These are phyloP conservation scores for Lithobates pipiens DNA, from an alignment of 2,797 vertebrate species.

Conservation along the genomic window DNA sequence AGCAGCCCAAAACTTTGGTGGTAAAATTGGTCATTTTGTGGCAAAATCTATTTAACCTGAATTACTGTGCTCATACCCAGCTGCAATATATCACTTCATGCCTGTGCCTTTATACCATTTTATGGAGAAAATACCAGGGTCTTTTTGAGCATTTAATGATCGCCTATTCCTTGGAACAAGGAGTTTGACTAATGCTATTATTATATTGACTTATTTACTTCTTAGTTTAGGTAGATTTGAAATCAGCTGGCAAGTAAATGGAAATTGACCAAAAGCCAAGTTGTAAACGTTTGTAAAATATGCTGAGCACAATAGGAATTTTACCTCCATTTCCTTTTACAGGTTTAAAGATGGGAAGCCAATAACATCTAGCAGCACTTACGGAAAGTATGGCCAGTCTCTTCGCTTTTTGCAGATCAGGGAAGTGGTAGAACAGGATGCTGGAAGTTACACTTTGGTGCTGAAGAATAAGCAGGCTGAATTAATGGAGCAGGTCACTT, in stretches of 20 bases:
- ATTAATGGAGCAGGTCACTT: conserved; percentile 84
- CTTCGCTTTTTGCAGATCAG: conserved; percentile 89
- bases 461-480: conserved; percentile 82
- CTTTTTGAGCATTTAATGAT: neutral
- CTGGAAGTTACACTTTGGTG: conserved; percentile 84
- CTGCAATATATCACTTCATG: too few relatives aligned
- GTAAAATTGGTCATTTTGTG: too few relatives aligned
- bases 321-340: conserved; percentile 58
- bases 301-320: neutral
- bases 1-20: too few relatives aligned
- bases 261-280: neutral
- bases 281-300: neutral
- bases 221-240: neutral
- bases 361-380: conserved; percentile 79
- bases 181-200: neutral
- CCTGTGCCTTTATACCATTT: too few relatives aligned
- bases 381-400: conserved; percentile 81
- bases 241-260: neutral
- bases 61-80: too few relatives aligned
- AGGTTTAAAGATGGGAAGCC: conserved; percentile 92
- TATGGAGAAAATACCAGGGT: neutral
- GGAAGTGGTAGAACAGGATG: conserved; percentile 87
- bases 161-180: neutral
- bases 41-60: too few relatives aligned
- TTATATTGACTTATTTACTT: neutral